A percentile compares a stretch with the other conserved stretches of the same genome.
Conservation (phyloP, 2,797 vertebrate genomes). For the Phataginus tetradactyla region DNA sequence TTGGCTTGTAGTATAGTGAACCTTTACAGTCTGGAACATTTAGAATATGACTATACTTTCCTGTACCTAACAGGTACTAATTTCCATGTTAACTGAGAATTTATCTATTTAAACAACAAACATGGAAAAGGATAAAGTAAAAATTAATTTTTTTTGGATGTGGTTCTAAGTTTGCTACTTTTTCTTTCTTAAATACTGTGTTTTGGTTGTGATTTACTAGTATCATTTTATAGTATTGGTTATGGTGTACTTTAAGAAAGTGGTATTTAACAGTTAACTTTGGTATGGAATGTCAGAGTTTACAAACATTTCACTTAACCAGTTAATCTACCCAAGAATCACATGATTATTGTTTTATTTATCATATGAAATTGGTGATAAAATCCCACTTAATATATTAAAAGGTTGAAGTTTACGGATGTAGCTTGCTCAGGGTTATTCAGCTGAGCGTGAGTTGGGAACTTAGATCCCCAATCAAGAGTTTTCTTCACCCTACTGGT, state of each 20-base stretch:
- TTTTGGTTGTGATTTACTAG: not conserved
- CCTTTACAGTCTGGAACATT: not conserved
- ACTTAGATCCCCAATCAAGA: not conserved
- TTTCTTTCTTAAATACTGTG: not conserved
- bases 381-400: not conserved
- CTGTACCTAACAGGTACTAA: not conserved
- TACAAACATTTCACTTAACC: slow-evolving; percentile 29
- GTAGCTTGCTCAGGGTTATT: not conserved
- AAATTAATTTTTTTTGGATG: not conserved
- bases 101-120: slow-evolving; percentile 1
- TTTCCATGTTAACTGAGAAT: slow-evolving; percentile 38
- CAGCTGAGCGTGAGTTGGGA: not conserved
- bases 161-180: not conserved
- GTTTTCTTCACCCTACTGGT: not conserved
- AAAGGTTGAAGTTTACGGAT: not conserved
- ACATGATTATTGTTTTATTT: not conserved
- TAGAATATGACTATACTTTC: not conserved
- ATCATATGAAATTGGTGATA: not conserved
- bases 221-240: not conserved
- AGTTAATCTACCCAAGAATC: not conserved
- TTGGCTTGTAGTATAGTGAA: slow-evolving; percentile 24
- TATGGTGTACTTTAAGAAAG: not conserved
- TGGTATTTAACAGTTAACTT: slow-evolving; percentile 4
- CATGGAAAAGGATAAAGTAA: not conserved
- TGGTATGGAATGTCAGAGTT: not conserved